Base-by-base conservation (phyloP, 1,140 invertebrate species). In the Macrosteles quadrilineatus region DNA sequence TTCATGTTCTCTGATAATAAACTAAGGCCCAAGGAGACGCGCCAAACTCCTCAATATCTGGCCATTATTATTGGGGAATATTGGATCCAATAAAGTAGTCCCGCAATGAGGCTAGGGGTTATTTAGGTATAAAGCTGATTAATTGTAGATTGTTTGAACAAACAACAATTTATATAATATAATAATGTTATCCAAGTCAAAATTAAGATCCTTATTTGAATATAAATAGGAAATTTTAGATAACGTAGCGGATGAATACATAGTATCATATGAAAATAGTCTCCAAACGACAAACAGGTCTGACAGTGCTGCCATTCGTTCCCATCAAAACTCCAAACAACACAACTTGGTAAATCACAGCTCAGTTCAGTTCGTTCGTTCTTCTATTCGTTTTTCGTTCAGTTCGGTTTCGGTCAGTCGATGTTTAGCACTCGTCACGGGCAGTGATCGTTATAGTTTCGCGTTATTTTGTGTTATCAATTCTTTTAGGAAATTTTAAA, bases 1-100 rank as follows among this genome's bases (percentile, higher is more conserved):
- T n/a, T 32, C 17, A 64, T 36, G 19, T 64, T 64, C 62, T 32
- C 32, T 64, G 36, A 64, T 64, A 36, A 36, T 64, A 32, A 64
- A 64, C 62, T 36, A 36, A 64, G 36, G 30, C 6, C 64, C 17
- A 43, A 69, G 55, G 68, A 69, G 68, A 69, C 68, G 68, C 68
- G 68, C 68, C 68, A 69, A 69, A 69, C 68, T 59, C 68, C 32
- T 50, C 47, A 68, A 64, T 64, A 36, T 64, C 62, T 59, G 12
- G 62, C 36, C 62, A 64, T 64, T 32, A 36, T 36, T 64, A 64
- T 64, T 64, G 31, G 30, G 4, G 30, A 36, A 43, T 27, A 64
- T 36, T 64, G 1, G 27, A 64, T 21, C 36, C 62, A 64, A 36
- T 40, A 64, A 64, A 64, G 36, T 64, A 64, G 62, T 64, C 1